Percentiles rank a stretch among this genome's conserved stretches.
phyloP scores from a whole-genome alignment of 2,113 vertebrate genomes.

The Prinia subflava region DNA sequence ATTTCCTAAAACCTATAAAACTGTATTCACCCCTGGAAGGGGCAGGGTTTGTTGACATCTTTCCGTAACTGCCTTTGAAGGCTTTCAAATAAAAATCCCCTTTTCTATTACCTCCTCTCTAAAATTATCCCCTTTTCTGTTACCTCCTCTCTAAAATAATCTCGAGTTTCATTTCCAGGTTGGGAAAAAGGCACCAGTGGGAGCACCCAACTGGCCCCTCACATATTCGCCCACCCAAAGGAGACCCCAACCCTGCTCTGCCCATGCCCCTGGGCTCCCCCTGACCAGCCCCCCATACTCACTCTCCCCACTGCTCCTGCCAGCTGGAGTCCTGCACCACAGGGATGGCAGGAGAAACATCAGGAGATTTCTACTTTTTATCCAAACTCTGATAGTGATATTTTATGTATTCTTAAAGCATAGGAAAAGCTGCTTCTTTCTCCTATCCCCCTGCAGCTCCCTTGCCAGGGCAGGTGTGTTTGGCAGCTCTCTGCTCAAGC shows the following conservation, averaged over 20 bases:
- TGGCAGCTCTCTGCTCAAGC: neutral
- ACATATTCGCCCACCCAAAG: neutral
- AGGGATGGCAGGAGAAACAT: neutral
- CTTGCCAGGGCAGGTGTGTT: neutral
- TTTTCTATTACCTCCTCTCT: neutral
- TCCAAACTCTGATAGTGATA: neutral
- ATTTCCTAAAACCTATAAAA: neutral
- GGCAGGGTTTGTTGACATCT: no score
- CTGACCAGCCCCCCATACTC: neutral
- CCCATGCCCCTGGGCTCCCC: neutral
- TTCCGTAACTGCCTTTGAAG: neutral
- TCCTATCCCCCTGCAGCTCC: neutral
- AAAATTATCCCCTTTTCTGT: neutral
- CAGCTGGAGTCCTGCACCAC: accelerated
- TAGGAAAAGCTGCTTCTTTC: neutral
- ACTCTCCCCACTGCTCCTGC: neutral
- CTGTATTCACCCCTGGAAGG: neutral
- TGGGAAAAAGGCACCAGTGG: neutral
- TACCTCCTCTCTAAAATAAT: neutral
- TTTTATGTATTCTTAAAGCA: neutral
- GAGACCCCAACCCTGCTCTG: neutral
- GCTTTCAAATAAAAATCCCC: neutral
- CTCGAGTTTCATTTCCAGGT: neutral
- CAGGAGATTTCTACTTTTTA: neutral
- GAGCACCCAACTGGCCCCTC: neutral